phyloP scores from a whole-genome alignment of 2,888 invertebrate species.

The Eupithecia inturbata region DNA sequence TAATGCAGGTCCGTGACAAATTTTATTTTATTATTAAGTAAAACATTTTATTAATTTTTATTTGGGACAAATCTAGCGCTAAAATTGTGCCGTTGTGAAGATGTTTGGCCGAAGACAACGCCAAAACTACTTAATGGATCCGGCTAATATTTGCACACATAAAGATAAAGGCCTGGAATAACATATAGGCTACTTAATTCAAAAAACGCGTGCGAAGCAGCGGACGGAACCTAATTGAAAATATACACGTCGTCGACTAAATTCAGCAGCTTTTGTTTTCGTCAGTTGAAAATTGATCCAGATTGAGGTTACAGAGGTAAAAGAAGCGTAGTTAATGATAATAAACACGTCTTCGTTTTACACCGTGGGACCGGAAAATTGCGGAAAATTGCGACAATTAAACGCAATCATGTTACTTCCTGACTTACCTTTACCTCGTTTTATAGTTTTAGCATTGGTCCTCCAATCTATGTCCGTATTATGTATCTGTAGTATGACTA shows the following conservation, averaged over 20 bases:
- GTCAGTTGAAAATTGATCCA: background rate
- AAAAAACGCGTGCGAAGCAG: too few relatives aligned
- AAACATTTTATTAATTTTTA: too few relatives aligned
- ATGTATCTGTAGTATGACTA: background rate
- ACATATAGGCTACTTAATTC: too few relatives aligned
- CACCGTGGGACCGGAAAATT: slow-evolving; percentile 31
- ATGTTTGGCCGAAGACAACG: too few relatives aligned
- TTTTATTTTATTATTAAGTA: too few relatives aligned
- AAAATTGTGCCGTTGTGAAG: too few relatives aligned
- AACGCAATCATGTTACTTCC: slow-evolving; percentile 22
- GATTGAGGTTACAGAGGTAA: slow-evolving; percentile 6
- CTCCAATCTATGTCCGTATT: background rate
- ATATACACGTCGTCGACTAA: background rate
- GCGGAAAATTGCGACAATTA: slow-evolving; percentile 19
- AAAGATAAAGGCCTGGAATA: too few relatives aligned
- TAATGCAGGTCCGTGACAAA: background rate
- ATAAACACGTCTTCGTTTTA: slow-evolving; percentile 17
- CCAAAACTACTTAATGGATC: too few relatives aligned
- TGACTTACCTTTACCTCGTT: slow-evolving; percentile 14
- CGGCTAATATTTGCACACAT: too few relatives aligned
- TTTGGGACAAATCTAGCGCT: too few relatives aligned
- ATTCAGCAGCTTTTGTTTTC: background rate
- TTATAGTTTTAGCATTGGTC: slow-evolving; percentile 10
- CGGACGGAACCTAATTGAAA: background rate
- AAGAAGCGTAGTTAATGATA: slow-evolving; percentile 15